Conservation (phyloP, 1,140 invertebrate species). For the Megalonaias nervosa region DNA sequence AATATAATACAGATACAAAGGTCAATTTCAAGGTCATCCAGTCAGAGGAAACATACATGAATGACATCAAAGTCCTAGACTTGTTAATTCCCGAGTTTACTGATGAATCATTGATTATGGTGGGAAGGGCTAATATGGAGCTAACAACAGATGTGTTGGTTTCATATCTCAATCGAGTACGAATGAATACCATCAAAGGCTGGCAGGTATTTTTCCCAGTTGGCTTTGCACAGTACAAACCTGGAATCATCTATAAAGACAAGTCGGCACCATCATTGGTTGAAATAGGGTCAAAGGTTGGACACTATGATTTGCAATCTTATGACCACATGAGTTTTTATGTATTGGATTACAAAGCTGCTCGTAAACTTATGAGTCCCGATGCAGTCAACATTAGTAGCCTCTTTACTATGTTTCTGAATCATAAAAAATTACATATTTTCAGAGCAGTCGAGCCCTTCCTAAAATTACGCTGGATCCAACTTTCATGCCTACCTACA, state of each 20-base stretch:
- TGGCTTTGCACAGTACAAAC: constrained; percentile 70
- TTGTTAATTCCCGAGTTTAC: constrained; percentile 79
- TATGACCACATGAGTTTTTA: constrained; percentile 87
- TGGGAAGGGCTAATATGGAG: constrained; percentile 73
- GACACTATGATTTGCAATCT: constrained; percentile 84
- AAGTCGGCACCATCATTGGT: constrained; percentile 74
- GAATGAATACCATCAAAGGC: constrained; percentile 71
- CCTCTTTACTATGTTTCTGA: constrained; percentile 79
- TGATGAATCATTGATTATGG: constrained; percentile 57
- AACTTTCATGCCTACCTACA: constrained; percentile 63
- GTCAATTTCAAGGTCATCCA: constrained; percentile 80
- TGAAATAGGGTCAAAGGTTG: constrained; percentile 84
- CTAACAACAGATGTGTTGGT: constrained; percentile 77
- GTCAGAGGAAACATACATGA: constrained; percentile 40
- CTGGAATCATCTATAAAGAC: constrained; percentile 65
- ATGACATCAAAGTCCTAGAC: constrained; percentile 81
- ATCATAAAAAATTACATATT: constrained; percentile 77
- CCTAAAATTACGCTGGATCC: constrained; percentile 76
- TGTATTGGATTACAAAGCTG: constrained; percentile 82
- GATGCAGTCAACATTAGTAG: constrained; percentile 53
- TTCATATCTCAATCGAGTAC: constrained; percentile 80
- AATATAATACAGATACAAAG: constrained; percentile 80
- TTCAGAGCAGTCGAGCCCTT: constrained; percentile 82
- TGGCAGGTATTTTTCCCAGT: constrained; percentile 72
- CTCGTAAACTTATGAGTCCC: constrained; percentile 75